Evolutionary conservation across 1,140 invertebrate species (phyloP), one percentile per base, ranked within the genome.

Genomic region (Microplitis mediator): DNA sequence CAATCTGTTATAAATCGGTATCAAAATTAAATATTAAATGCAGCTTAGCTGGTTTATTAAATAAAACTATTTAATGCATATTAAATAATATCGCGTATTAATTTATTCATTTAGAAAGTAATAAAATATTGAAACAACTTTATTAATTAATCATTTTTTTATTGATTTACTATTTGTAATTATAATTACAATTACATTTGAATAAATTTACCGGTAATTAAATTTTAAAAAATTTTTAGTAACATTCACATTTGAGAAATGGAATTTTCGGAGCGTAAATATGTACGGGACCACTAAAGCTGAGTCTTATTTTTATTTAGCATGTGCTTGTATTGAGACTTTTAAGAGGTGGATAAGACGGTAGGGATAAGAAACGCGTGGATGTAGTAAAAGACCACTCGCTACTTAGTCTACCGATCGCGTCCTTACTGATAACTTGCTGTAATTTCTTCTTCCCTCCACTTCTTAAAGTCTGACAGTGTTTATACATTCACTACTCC

Each of bases 351-450:
- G 63, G 72, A 45, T 45, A 45, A 45, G 39, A 79, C 78, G 81
- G 83, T 78, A 82, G 82, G 75, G 82, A 85, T 83, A 84, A 82
- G 81, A 81, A 84, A 82, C 78, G 79, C 81, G 80, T 82, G 81
- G 79, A 83, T 78, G 78, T 81, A 82, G 77, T 77, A 77, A 71
- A 67, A 75, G 65, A 72, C 70, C 79, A 79, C 76, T 79, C 80
- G 79, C 75, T 56, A 82, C 82, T 84, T 85, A 86, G 84, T 86
- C 84, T 82, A 79, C 82, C 84, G 79, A 84, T 80, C 82, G 84
- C 84, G 82, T 85, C 81, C 79, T 82, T 72, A 77, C 81, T 79
- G 81, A 80, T 80, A 83, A 82, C 84, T 85, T 84, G 80, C 79
- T 60, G n/a, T 13, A 31, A 23, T 60, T 50, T 35, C 56, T 45